Evolutionary conservation across 2,888 invertebrate genomes (phyloP).

Genomic region (Lymantria dispar): DNA sequence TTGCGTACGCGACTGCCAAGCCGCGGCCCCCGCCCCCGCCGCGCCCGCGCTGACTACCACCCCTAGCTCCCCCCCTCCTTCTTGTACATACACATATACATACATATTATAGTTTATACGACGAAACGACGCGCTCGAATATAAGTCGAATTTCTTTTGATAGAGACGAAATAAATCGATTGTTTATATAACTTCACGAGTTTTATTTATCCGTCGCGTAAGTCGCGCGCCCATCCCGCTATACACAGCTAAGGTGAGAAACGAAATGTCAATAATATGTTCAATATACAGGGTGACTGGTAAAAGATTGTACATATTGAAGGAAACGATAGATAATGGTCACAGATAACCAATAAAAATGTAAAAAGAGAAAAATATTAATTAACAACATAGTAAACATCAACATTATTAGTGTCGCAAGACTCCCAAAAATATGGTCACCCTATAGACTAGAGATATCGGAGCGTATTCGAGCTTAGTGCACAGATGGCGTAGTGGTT

Average conservation of each 20-base stretch:
- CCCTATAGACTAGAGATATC: no score
- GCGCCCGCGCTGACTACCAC: slow-evolving; percentile 48
- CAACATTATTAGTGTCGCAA: not conserved
- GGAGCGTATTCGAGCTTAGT: no score
- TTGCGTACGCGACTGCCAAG: slow-evolving; percentile 94
- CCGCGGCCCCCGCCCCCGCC: slow-evolving; percentile 82
- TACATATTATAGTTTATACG: slow-evolving; percentile 72
- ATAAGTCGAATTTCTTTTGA: slow-evolving; percentile 78
- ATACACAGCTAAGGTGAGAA: no score
- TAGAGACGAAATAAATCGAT: slow-evolving; percentile 75
- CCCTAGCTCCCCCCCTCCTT: slow-evolving; percentile 25
- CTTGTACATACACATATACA: slow-evolving; percentile 59
- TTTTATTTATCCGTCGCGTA: not conserved
- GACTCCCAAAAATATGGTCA: no score
- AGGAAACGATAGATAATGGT: no score
- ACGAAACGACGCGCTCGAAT: slow-evolving; percentile 67
- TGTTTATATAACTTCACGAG: slow-evolving; percentile 48
- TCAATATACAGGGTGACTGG: no score
- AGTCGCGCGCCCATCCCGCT: not conserved
- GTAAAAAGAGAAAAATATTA: not conserved
- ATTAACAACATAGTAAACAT: not conserved
- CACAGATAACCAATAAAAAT: no score
- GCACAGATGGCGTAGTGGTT: no score
- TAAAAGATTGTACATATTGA: no score
- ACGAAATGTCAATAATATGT: not conserved